These are phyloP conservation scores for Hydriomena furcata DNA, from an alignment of 2,888 invertebrate species.

Conservation along the genomic window DNA sequence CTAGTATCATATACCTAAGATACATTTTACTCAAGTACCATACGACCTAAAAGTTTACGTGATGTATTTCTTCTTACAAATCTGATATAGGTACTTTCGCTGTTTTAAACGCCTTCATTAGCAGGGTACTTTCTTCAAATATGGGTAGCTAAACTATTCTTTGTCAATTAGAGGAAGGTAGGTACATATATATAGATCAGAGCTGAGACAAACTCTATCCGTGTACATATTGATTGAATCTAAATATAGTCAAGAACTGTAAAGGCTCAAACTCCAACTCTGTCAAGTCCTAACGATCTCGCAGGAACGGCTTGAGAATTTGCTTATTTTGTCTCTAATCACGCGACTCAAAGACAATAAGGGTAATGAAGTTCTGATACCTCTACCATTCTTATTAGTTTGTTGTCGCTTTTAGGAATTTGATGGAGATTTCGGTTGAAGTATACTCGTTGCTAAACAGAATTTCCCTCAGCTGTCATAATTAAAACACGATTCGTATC, in stretches of 20 bases:
- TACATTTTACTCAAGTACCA: no score
- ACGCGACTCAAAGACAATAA: slow-evolving; percentile 26
- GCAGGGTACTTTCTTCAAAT: no score
- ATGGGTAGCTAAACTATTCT: no score
- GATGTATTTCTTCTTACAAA: no score
- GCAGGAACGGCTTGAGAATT: slow-evolving; percentile 24
- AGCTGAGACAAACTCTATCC: not conserved
- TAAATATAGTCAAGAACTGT: not conserved
- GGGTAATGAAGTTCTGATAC: slow-evolving; percentile 26
- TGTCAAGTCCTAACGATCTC: slow-evolving; percentile 21
- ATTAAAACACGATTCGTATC: no score
- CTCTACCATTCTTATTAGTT: slow-evolving; percentile 4
- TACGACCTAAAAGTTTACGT: no score
- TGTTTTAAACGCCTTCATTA: no score
- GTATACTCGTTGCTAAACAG: no score
- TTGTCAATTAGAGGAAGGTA: no score
- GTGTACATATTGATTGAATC: slow-evolving; percentile 12
- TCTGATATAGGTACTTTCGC: no score
- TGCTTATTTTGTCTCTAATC: slow-evolving; percentile 33
- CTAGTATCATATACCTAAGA: no score
- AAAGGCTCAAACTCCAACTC: slow-evolving; percentile 5
- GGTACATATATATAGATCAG: not conserved
- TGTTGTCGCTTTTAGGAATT: slow-evolving; percentile 1
- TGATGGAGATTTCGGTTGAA: not conserved
- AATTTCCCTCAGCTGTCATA: no score